Evolutionary conservation across 1,140 invertebrate genomes (phyloP).

Genomic region (Orchestia grillus): DNA sequence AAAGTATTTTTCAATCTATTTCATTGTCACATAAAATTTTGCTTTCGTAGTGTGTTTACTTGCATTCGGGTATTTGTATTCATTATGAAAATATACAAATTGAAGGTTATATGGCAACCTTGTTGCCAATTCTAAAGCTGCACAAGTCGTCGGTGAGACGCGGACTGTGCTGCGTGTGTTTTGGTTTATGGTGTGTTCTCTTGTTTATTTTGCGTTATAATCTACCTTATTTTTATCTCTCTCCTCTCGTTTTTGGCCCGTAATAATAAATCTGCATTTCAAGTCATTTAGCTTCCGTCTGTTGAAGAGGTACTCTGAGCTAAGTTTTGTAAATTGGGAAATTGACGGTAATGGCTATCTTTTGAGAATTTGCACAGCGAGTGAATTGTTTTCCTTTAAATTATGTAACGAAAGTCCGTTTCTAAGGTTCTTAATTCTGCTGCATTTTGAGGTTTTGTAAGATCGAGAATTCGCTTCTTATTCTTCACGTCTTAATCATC

Average conservation of each 20-base stretch:
- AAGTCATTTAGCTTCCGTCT: not conserved
- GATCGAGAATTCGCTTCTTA: not conserved
- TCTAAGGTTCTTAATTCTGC: not conserved
- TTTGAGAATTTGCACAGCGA: not conserved
- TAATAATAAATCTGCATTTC: not conserved
- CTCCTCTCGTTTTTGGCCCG: not conserved
- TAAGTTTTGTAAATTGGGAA: not conserved
- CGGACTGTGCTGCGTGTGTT: not conserved
- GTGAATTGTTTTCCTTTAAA: not conserved
- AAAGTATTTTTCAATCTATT: not conserved
- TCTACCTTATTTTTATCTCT: too few species aligned
- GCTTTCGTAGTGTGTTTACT: not conserved
- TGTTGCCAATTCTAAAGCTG: not conserved
- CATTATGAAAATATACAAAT: not conserved
- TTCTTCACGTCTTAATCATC: not conserved
- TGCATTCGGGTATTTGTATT: not conserved
- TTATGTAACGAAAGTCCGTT: not conserved
- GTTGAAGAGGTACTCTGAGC: not conserved
- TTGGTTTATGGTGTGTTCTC: too few species aligned
- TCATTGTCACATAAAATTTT: not conserved
- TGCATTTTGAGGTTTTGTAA: not conserved
- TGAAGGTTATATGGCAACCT: not conserved
- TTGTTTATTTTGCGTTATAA: too few species aligned
- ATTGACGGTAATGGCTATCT: not conserved
- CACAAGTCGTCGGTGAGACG: too few species aligned